Evolutionary conservation across 2,113 vertebrate species (phyloP).

Genomic region (Chloroceryle aenea): DNA sequence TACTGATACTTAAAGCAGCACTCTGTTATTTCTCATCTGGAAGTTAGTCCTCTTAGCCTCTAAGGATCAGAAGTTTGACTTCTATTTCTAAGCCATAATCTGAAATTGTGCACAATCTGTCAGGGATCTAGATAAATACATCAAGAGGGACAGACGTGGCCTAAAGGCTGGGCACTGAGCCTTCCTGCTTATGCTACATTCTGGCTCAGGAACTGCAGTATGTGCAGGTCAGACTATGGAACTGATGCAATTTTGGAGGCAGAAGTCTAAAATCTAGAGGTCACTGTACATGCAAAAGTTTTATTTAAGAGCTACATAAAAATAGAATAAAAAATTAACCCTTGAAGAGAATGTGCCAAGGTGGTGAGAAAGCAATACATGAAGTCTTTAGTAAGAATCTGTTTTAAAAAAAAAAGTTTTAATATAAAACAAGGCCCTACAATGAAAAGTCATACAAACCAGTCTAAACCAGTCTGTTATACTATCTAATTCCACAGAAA

Average conservation of each 20-base stretch:
- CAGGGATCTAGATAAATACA: not conserved
- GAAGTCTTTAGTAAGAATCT: not conserved
- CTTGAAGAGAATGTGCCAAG: not conserved
- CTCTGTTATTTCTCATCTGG: not conserved
- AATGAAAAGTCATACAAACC: constrained; percentile 32
- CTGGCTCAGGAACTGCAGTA: not conserved
- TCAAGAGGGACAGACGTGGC: not conserved
- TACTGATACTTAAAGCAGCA: not conserved
- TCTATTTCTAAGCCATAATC: not conserved
- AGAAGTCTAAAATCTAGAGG: not conserved
- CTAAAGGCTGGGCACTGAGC: not conserved
- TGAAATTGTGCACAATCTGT: not conserved
- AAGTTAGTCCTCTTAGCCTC: not conserved
- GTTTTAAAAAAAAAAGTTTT: not conserved
- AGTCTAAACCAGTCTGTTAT: not conserved
- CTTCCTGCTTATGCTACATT: not conserved
- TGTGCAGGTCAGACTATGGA: not conserved
- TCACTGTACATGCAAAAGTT: not conserved
- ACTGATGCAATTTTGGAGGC: not conserved
- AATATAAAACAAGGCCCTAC: constrained; percentile 31
- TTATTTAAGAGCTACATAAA: not conserved
- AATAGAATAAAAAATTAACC: not conserved
- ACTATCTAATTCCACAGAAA: constrained; percentile 1
- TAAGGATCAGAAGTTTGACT: not conserved
- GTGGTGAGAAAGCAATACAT: not conserved